Conservation (phyloP, 2,888 invertebrate species). For the Sinotaia quadrata region DNA sequence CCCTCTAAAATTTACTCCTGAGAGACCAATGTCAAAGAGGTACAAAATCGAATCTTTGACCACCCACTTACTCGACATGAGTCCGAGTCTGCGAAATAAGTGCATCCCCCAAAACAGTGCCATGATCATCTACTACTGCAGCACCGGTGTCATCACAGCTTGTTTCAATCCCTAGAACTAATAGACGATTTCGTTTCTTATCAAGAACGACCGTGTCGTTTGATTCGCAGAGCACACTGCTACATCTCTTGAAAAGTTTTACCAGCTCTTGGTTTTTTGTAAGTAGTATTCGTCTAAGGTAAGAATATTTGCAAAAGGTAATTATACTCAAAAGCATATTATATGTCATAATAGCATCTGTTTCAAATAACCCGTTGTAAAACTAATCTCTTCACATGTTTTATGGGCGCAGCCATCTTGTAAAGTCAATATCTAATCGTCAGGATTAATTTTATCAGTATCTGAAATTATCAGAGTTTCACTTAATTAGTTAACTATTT, state of each 20-base stretch:
- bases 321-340: neutral
- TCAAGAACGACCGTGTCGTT: too few relatives aligned
- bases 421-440: neutral
- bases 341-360: neutral
- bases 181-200: constrained; percentile 6
- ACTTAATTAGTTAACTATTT: too few relatives aligned
- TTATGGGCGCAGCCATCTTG: constrained; percentile 67
- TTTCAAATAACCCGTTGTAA: neutral
- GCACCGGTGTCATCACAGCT: constrained; percentile 98
- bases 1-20: too few relatives aligned
- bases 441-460: too few relatives aligned
- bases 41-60: too few relatives aligned
- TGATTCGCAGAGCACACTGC: too few relatives aligned
- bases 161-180: constrained; percentile 93
- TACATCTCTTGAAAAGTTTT: too few relatives aligned
- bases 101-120: constrained; percentile 84
- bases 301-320: constrained; percentile 13
- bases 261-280: too few relatives aligned
- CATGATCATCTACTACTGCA: constrained; percentile 84
- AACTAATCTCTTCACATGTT: constrained; percentile 32
- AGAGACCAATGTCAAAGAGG: neutral
- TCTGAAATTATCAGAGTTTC: too few relatives aligned
- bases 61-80: constrained; percentile 77
- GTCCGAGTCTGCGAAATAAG: constrained; percentile 84
- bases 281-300: constrained; percentile 1